Evolutionary conservation across 2,113 vertebrate species (phyloP).

Genomic region (Pycnonotus jocosus): DNA sequence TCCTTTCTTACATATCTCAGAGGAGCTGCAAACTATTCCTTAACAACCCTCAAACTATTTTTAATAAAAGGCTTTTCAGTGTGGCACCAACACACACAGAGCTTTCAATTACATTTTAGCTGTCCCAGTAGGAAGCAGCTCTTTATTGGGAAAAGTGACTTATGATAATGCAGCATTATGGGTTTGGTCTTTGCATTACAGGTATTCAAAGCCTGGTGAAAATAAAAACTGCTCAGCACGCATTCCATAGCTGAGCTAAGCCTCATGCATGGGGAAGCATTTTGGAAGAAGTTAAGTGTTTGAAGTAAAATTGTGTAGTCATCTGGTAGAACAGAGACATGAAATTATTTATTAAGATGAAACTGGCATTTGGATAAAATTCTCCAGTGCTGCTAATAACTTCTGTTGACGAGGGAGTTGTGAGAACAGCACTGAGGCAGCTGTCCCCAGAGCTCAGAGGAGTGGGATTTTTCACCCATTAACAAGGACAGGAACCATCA

Average conservation of each 20-base stretch:
- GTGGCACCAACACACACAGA: neutral
- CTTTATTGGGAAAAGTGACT: constrained; percentile 3
- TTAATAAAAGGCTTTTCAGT: neutral
- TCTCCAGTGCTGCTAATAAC: neutral
- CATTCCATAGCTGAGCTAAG: neutral
- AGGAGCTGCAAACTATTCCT: neutral
- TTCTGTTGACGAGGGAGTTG: constrained; percentile 25
- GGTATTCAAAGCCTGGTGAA: neutral
- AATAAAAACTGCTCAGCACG: neutral
- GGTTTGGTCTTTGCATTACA: neutral
- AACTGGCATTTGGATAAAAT: constrained; percentile 36
- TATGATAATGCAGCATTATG: neutral
- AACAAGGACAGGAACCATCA: too few species aligned
- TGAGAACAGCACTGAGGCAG: neutral
- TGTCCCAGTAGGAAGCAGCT: neutral
- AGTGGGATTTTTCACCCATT: neutral
- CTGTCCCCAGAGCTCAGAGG: neutral
- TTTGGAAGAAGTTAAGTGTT: neutral
- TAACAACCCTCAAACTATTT: neutral
- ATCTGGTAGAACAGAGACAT: neutral
- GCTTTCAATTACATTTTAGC: constrained; percentile 23
- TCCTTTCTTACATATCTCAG: neutral
- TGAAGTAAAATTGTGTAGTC: neutral
- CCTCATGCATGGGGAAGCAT: neutral
- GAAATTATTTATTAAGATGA: constrained; percentile 45